A percentile compares a stretch with the other conserved stretches of the same genome.
These are phyloP conservation scores for Amphipyra tragopoginis DNA, from an alignment of 2,888 invertebrate species.

Conservation along the genomic window DNA sequence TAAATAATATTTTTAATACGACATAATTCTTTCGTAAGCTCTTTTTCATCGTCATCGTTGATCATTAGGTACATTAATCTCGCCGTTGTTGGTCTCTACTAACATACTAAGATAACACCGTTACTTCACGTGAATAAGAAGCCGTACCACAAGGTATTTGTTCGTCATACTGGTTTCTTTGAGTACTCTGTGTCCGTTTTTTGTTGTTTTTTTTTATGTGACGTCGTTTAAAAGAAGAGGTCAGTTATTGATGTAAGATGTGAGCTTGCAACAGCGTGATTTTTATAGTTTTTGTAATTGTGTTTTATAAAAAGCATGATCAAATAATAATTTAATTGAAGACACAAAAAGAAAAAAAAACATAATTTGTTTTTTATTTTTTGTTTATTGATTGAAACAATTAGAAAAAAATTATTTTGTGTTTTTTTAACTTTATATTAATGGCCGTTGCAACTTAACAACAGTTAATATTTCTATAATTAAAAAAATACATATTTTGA, in stretches of 20 bases:
- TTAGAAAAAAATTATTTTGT: too few relatives aligned
- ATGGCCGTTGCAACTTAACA: too few relatives aligned
- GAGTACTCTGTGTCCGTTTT: slow-evolving; percentile 5
- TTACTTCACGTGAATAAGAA: slow-evolving; percentile 20
- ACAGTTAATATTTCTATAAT: too few relatives aligned
- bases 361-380: too few relatives aligned
- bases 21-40: background rate
- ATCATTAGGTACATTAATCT: slow-evolving; percentile 35
- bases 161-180: slow-evolving; percentile 10
- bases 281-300: too few relatives aligned
- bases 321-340: too few relatives aligned
- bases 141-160: slow-evolving; percentile 14
- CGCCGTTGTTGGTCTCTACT: background rate
- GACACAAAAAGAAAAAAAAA: too few relatives aligned
- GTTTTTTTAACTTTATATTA: too few relatives aligned
- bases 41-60: background rate
- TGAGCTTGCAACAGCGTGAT: too few relatives aligned
- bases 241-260: slow-evolving; percentile 5
- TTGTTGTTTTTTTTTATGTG: slow-evolving; percentile 16
- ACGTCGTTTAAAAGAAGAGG: slow-evolving; percentile 6
- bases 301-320: too few relatives aligned
- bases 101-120: slow-evolving; percentile 25
- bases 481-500: too few relatives aligned
- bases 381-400: too few relatives aligned
- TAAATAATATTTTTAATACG: slow-evolving; percentile 7